Percentiles rank a stretch among this genome's conserved stretches.
Conservation (phyloP, 2,113 vertebrate genomes). For the Regulus satrapa region DNA sequence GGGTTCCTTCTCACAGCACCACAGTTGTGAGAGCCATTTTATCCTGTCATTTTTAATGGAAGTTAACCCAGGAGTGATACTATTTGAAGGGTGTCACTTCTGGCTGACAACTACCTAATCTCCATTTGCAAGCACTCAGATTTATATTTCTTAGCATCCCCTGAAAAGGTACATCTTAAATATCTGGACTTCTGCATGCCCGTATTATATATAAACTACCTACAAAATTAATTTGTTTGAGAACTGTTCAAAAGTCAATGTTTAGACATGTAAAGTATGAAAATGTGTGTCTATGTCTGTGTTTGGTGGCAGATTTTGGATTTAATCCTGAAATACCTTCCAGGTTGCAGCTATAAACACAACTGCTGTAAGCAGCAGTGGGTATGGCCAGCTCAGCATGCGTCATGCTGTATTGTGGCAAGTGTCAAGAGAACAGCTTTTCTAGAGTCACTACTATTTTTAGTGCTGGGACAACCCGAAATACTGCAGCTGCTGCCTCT, state of each 20-base stretch:
- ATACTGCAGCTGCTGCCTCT: not conserved
- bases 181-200: fast-evolving
- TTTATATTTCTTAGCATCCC: not conserved
- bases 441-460: not conserved
- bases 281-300: not conserved
- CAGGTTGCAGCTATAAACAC: not conserved
- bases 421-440: not conserved
- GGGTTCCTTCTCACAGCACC: not conserved
- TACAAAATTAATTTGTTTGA: not conserved
- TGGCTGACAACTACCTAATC: not conserved
- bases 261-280: not conserved
- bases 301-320: not conserved
- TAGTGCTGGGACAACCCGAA: not conserved
- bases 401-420: not conserved
- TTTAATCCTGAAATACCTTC: not conserved
- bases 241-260: not conserved
- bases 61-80: not conserved
- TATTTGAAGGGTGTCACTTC: constrained; percentile 6
- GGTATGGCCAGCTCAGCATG: not conserved
- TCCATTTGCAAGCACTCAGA: not conserved
- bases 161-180: not conserved
- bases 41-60: not conserved
- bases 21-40: not conserved
- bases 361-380: not conserved
- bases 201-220: not conserved